Conservation (phyloP, 2,888 invertebrate species). For the Caenorhabditis doughertyi region DNA sequence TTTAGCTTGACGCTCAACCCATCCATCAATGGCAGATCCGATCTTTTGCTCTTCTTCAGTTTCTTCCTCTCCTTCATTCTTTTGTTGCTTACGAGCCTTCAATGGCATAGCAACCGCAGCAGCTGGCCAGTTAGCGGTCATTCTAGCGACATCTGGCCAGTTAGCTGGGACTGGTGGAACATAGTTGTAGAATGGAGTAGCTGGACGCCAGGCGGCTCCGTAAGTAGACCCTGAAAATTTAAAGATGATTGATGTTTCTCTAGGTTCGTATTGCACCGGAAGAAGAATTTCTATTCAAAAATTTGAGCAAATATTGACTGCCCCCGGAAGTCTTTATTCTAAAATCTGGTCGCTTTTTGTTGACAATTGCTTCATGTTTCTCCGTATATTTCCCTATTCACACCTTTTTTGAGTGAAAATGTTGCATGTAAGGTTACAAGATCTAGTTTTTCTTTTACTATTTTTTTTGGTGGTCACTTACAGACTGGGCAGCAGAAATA, state of each 20-base stretch:
- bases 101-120: slow-evolving; percentile 77
- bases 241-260: background rate
- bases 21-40: slow-evolving; percentile 74
- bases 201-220: slow-evolving; percentile 82
- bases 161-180: slow-evolving; percentile 82
- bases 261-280: slow-evolving; percentile 22
- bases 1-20: slow-evolving; percentile 75
- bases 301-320: slow-evolving; percentile 44
- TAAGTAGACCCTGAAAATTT: slow-evolving; percentile 80
- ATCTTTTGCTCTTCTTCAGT: slow-evolving; percentile 72
- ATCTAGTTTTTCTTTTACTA: slow-evolving; percentile 4
- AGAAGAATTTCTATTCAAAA: background rate
- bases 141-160: slow-evolving; percentile 78
- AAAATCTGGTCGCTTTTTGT: slow-evolving; percentile 20
- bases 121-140: slow-evolving; percentile 79
- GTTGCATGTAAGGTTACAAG: slow-evolving; percentile 38
- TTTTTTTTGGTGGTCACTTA: slow-evolving; percentile 61
- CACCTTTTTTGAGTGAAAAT: slow-evolving; percentile 23
- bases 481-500: slow-evolving; percentile 83
- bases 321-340: slow-evolving; percentile 32
- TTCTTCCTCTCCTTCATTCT: slow-evolving; percentile 66
- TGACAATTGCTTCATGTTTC: slow-evolving; percentile 4
- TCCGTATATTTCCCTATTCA: slow-evolving; percentile 18
- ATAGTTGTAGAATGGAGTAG: slow-evolving; percentile 83
- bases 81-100: slow-evolving; percentile 65